Evolutionary conservation across 2,888 invertebrate species (phyloP), one percentile per base, ranked within the genome.

Genomic region (Netelia inedita): DNA sequence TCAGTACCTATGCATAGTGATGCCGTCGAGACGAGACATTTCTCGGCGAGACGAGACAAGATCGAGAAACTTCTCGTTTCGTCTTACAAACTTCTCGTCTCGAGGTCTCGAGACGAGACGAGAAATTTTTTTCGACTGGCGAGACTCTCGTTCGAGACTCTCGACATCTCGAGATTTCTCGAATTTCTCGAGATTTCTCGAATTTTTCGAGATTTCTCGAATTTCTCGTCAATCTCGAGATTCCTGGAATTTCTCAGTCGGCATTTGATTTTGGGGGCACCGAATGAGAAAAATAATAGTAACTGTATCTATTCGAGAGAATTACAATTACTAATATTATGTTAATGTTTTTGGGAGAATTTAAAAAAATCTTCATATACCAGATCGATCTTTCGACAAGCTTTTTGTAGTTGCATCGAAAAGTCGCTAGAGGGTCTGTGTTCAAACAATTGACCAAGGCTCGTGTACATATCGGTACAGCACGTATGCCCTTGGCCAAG

Each of bases 111-210:
- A 59, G 28, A 59, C 23, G 11, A 59, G 21, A 59, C 21, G 21
- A 23, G 59, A 21, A 9, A 21, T 59, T 14, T 8, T 41, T 65
- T 43, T 65, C 43, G 65, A 65, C 16, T 41, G 19, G 16, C 65
- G 65, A 65, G 65, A 65, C 6, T 50, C 66, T 68, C 19, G 66
- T 2, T 63, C 41, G 35, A 63, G 28, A 3, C 1, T 63, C 28
- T 63, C 50, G 21, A 50, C 2, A 68, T 68, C 50, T 68, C 68
- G 68, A 68, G 14, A 50, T 50, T 50, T 3, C 50, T 50, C 14
- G 50, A 50, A 50, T 50, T 50, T 50, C 50, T 50, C 14, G n/a
- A n/a, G n/a, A n/a, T n/a, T n/a, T n/a, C n/a, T n/a, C n/a, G n/a
- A n/a, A n/a, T n/a, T n/a, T n/a, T n/a, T n/a, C n/a, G n/a, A n/a